These are phyloP conservation scores for Falco berigora DNA, from an alignment of 2,797 vertebrate genomes.

Conservation along the genomic window DNA sequence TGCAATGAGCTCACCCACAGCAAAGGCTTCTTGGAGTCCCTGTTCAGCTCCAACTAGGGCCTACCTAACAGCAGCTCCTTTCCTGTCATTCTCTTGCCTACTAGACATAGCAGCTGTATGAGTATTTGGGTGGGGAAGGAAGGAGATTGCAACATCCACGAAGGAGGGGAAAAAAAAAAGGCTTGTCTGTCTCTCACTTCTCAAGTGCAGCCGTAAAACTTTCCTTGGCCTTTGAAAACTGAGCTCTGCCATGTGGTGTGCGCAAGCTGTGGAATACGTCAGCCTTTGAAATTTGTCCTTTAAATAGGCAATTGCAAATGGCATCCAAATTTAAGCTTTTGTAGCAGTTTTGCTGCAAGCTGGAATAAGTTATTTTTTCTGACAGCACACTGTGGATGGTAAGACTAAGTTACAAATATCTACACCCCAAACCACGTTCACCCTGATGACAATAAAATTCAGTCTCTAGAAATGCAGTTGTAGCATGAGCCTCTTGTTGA, in stretches of 20 bases:
- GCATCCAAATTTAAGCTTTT: neutral
- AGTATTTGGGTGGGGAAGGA: constrained; percentile 60
- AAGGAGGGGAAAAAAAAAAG: neutral
- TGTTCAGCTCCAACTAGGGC: neutral
- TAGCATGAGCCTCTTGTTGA: neutral
- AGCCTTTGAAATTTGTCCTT: constrained; percentile 38
- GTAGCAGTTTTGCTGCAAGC: neutral
- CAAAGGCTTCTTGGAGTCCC: neutral
- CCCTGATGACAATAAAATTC: neutral
- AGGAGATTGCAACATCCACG: constrained; percentile 60
- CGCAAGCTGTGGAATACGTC: neutral
- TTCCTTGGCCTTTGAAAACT: constrained; percentile 45
- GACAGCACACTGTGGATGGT: neutral
- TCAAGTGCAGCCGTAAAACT: constrained; percentile 45
- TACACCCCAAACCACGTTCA: neutral
- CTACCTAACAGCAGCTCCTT: constrained; percentile 15
- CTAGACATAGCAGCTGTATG: constrained; percentile 39
- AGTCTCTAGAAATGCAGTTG: neutral
- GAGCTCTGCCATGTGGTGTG: neutral
- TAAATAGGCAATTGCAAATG: neutral
- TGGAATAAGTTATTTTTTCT: neutral
- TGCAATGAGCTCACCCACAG: neutral
- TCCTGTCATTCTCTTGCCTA: constrained; percentile 52
- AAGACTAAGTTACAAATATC: neutral
- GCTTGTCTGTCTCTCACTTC: neutral